Percentiles rank a stretch among this genome's conserved stretches.
Conservation (phyloP, 2,888 invertebrate genomes). For the Xestia xanthographa region DNA sequence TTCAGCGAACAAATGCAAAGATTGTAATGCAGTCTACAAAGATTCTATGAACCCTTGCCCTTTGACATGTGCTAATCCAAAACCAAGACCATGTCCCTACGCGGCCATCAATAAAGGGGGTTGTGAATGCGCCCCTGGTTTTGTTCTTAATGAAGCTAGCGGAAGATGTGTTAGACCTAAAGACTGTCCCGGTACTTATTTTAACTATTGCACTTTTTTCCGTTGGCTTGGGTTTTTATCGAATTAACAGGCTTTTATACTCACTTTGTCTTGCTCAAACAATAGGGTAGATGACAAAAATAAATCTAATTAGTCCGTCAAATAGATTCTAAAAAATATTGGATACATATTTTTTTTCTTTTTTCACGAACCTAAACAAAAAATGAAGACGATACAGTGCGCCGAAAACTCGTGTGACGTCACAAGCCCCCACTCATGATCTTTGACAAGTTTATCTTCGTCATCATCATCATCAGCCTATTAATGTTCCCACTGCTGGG, state of each 20-base stretch:
- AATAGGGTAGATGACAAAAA: too few relatives aligned
- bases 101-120: slow-evolving; percentile 25
- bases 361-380: too few relatives aligned
- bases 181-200: background rate
- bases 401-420: too few relatives aligned
- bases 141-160: slow-evolving; percentile 20
- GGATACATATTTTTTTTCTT: too few relatives aligned
- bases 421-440: too few relatives aligned
- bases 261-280: background rate
- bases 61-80: slow-evolving; percentile 56
- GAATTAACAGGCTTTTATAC: background rate
- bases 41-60: slow-evolving; percentile 57
- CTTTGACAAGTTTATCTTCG: too few relatives aligned
- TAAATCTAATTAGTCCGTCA: too few relatives aligned
- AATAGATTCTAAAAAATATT: too few relatives aligned
- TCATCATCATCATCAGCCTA: too few relatives aligned
- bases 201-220: background rate
- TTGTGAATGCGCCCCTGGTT: slow-evolving; percentile 46
- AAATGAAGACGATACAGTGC: too few relatives aligned
- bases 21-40: slow-evolving; percentile 29
- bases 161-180: slow-evolving; percentile 32
- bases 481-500: too few relatives aligned
- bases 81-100: slow-evolving; percentile 48
- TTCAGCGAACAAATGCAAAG: slow-evolving; percentile 29
- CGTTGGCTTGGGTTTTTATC: background rate